phyloP scores from a whole-genome alignment of 2,113 vertebrate species.

The Heloderma charlesbogerti region DNA sequence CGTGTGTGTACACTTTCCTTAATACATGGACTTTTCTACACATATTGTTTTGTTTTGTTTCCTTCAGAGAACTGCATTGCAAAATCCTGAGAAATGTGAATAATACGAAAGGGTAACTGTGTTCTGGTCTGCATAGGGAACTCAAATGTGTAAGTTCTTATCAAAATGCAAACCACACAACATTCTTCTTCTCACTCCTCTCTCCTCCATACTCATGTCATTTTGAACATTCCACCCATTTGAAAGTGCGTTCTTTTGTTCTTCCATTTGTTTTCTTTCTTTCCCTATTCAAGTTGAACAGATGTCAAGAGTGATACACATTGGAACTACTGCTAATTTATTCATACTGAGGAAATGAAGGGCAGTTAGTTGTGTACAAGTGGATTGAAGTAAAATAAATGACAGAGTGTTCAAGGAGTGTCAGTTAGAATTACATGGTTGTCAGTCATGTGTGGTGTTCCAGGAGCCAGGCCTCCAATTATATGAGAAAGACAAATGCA shows the following conservation, averaged over 20 bases:
- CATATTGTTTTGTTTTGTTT: no score
- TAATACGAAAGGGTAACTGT: no score
- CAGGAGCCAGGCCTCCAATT: constrained; percentile 47
- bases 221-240: background rate
- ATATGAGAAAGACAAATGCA: constrained; percentile 17
- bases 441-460: constrained; percentile 52
- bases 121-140: no score
- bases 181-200: no score
- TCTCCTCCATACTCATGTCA: no score
- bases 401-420: constrained; percentile 51
- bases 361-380: constrained; percentile 61
- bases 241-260: constrained; percentile 5
- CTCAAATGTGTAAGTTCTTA: no score
- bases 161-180: no score
- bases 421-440: constrained; percentile 63
- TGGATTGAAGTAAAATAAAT: constrained; percentile 67
- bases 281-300: constrained; percentile 58
- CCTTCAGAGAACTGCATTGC: no score
- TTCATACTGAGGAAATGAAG: constrained; percentile 58
- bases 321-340: constrained; percentile 64
- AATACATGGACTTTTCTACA: no score
- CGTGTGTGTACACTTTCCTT: no score
- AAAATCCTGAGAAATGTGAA: no score
- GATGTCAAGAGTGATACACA: constrained; percentile 68
- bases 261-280: constrained; percentile 10